Base-by-base conservation (phyloP, 2,888 invertebrate species). In the Perizoma affinitatum region DNA sequence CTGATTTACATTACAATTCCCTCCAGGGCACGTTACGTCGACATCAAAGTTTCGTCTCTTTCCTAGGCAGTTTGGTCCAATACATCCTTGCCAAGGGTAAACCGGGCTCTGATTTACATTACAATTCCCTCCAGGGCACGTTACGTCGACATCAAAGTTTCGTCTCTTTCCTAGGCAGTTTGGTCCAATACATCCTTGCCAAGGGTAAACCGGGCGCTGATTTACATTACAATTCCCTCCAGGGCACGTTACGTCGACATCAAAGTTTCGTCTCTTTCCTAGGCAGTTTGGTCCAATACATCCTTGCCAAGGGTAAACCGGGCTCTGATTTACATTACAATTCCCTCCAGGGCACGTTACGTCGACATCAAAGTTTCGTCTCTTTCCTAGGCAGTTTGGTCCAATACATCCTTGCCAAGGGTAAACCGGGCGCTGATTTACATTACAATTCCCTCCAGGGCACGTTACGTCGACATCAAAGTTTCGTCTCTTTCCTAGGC, bases 301-400 rank as follows among this genome's bases (percentile, higher is more conserved):
- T 22, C 22, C 22, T 2, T 22, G 22, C 22, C 22, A 22, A 22
- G 22, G 22, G 22, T 22, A 22, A 22, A 22, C 22, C 3, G 47
- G 35, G 5, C 47, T 35, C 35, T 47, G 22, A 22, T 22, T 47
- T 5, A 5, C 5, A 6, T n/a, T 34, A 9, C 47, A 47, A n/a
- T 47, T 35, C 35, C 47, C 47, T 5, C n/a, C 45, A n/a, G 45
- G 45, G 45, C 53, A 45, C 9, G 10, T 43, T 6, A 7, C 7
- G 9, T 40, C 9, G 9, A 40, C 7, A 40, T 40, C 40, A 7
- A 40, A 40, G 9, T 8, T 8, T 40, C 40, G 7, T 10, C 43
- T 43, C 8, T 10, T n/a, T 10, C 5, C 43, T 10, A 4, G 5
- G n/a, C 43, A 43, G 43, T 43, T 10, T 5, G 5, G 5, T 10